A percentile compares a stretch with the other conserved stretches of the same genome.
phyloP scores from a whole-genome alignment of 64 coral and sea anemone species.

The Hydrozoanthus tunicans region DNA sequence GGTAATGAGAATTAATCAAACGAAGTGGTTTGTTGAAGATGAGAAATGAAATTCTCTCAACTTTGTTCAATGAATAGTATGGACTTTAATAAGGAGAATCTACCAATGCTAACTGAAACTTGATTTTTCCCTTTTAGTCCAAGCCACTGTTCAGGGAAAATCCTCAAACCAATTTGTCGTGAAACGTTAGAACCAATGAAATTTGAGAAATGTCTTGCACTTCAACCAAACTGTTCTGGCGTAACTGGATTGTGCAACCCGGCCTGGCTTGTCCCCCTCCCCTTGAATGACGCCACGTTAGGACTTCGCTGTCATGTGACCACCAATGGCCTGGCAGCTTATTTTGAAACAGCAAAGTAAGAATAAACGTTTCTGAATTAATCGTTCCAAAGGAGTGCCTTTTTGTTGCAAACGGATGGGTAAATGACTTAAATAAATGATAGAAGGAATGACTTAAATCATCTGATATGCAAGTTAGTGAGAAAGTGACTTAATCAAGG shows the following conservation, averaged over 20 bases:
- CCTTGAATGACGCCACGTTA: background rate
- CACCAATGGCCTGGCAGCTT: slow-evolving; percentile 62
- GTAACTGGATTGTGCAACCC: slow-evolving; percentile 70
- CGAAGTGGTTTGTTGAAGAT: no score
- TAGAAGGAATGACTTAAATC: background rate
- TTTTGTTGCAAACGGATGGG: background rate
- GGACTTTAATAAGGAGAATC: background rate
- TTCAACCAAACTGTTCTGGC: slow-evolving; percentile 20
- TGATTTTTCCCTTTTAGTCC: background rate
- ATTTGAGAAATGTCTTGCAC: background rate
- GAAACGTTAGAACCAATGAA: background rate
- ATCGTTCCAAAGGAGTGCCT: background rate
- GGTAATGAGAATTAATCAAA: no score
- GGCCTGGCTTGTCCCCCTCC: slow-evolving; percentile 84
- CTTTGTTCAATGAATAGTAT: no score
- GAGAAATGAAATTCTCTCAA: no score
- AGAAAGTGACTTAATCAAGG: no score
- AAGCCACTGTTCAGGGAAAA: background rate
- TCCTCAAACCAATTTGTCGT: background rate
- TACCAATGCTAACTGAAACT: background rate
- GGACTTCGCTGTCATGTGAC: slow-evolving; percentile 43
- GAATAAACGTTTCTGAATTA: background rate
- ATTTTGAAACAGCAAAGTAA: slow-evolving; percentile 66
- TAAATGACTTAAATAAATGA: background rate
- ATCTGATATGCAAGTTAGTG: no score